These are phyloP conservation scores for Leptinotarsa haldemani DNA, from an alignment of 2,888 invertebrate species.

Conservation along the genomic window DNA sequence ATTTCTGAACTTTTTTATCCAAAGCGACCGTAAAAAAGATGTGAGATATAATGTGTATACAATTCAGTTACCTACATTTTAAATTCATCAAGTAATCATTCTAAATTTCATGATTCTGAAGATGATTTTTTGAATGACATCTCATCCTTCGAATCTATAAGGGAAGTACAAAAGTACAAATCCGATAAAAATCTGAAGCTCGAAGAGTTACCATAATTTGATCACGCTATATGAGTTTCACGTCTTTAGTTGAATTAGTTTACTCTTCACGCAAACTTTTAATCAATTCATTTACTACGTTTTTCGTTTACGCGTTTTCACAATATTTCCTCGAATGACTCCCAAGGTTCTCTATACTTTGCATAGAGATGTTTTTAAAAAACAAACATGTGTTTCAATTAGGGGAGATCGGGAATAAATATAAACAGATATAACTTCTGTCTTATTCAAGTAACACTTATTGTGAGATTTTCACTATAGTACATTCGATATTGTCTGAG, in stretches of 20 bases:
- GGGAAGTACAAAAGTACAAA: not conserved
- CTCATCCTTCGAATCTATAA: too few relatives aligned
- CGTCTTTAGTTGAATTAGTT: slow-evolving; percentile 6
- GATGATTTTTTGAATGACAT: too few relatives aligned
- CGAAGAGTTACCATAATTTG: slow-evolving; percentile 16
- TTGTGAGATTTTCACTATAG: too few relatives aligned
- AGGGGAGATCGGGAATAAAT: not conserved
- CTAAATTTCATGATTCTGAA: too few relatives aligned
- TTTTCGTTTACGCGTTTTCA: slow-evolving; percentile 16
- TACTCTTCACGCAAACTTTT: slow-evolving; percentile 12
- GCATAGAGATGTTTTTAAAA: not conserved
- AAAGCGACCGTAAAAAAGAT: too few relatives aligned
- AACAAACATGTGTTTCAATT: not conserved
- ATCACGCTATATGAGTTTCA: not conserved
- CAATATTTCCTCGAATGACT: slow-evolving; percentile 14
- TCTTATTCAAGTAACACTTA: too few relatives aligned
- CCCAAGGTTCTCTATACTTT: slow-evolving; percentile 20
- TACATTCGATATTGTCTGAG: too few relatives aligned
- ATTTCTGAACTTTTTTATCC: too few relatives aligned
- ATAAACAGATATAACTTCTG: too few relatives aligned
- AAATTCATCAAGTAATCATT: too few relatives aligned
- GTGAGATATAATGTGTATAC: too few relatives aligned
- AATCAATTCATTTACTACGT: slow-evolving; percentile 10
- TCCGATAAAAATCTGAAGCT: not conserved
- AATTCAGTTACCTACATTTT: too few relatives aligned